Evolutionary conservation across 2,888 invertebrate species (phyloP).

Genomic region (Monopis laevigella): DNA sequence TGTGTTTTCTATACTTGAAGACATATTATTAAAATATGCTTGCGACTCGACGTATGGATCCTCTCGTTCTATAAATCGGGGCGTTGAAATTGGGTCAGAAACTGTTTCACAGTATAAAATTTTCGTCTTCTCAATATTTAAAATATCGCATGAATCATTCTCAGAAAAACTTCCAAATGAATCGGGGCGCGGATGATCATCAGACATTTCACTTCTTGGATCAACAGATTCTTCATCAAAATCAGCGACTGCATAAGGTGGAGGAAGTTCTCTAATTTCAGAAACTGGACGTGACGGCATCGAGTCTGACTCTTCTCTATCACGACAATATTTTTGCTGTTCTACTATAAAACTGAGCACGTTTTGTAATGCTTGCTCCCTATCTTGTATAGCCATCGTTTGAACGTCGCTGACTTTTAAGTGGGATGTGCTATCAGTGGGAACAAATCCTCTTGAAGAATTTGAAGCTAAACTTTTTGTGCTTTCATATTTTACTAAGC

Average conservation of each 20-base stretch:
- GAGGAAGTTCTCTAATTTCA: slow-evolving; percentile 66
- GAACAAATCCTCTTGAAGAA: slow-evolving; percentile 71
- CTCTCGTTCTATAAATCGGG: slow-evolving; percentile 55
- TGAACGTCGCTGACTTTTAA: slow-evolving; percentile 55
- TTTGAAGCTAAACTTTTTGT: slow-evolving; percentile 81
- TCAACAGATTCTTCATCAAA: slow-evolving; percentile 58
- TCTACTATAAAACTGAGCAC: slow-evolving; percentile 80
- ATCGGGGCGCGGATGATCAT: slow-evolving; percentile 53
- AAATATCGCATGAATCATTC: slow-evolving; percentile 55
- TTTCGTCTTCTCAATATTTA: slow-evolving; percentile 38
- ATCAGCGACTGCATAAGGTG: slow-evolving; percentile 57
- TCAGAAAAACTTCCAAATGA: slow-evolving; percentile 61
- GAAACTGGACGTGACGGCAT: slow-evolving; percentile 63
- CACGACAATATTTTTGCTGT: slow-evolving; percentile 76
- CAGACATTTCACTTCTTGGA: slow-evolving; percentile 55
- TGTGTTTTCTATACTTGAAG: slow-evolving; percentile 42
- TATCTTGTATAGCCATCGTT: slow-evolving; percentile 63
- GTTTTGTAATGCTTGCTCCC: slow-evolving; percentile 76
- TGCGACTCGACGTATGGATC: slow-evolving; percentile 57
- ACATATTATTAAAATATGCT: slow-evolving; percentile 39
- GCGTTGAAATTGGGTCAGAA: slow-evolving; percentile 53
- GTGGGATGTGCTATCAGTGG: slow-evolving; percentile 50
- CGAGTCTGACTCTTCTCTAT: slow-evolving; percentile 68
- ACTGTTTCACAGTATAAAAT: slow-evolving; percentile 48
- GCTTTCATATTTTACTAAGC: slow-evolving; percentile 83